These are phyloP conservation scores for Hyppa rectilinea DNA, from an alignment of 2,888 invertebrate genomes.

Conservation along the genomic window DNA sequence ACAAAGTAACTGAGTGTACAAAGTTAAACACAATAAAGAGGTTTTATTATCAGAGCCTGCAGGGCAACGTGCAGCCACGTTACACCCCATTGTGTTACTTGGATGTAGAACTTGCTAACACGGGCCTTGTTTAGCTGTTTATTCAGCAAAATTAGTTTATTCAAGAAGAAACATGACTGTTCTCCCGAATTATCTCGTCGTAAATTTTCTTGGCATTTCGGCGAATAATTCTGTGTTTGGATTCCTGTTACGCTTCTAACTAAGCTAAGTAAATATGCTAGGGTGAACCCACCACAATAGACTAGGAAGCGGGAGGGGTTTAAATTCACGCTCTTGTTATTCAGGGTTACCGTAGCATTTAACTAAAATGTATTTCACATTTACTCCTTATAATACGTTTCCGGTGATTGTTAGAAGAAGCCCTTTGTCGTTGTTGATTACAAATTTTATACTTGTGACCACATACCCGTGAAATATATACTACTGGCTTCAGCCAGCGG, in stretches of 20 bases:
- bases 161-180: slow-evolving; percentile 57
- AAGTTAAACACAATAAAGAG: slow-evolving; percentile 50
- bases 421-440: background rate
- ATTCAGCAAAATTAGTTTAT: slow-evolving; percentile 59
- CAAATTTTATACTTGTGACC: background rate
- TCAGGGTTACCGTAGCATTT: background rate
- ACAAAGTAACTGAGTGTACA: slow-evolving; percentile 51
- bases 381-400: background rate
- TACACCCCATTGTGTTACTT: slow-evolving; percentile 54
- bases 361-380: slow-evolving; percentile 10
- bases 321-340: slow-evolving; percentile 20
- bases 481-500: no score
- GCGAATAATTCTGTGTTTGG: slow-evolving; percentile 33
- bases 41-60: slow-evolving; percentile 58
- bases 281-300: slow-evolving; percentile 35
- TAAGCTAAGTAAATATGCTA: slow-evolving; percentile 24
- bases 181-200: slow-evolving; percentile 44
- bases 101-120: slow-evolving; percentile 50
- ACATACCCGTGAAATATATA: slow-evolving; percentile 1
- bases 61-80: slow-evolving; percentile 38
- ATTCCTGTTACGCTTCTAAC: slow-evolving; percentile 11
- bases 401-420: slow-evolving; percentile 5
- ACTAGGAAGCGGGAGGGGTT: slow-evolving; percentile 5
- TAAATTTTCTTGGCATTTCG: slow-evolving; percentile 42
- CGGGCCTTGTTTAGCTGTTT: slow-evolving; percentile 48